phyloP scores from a whole-genome alignment of 2,888 invertebrate genomes.

The Euplagia quadripunctaria region DNA sequence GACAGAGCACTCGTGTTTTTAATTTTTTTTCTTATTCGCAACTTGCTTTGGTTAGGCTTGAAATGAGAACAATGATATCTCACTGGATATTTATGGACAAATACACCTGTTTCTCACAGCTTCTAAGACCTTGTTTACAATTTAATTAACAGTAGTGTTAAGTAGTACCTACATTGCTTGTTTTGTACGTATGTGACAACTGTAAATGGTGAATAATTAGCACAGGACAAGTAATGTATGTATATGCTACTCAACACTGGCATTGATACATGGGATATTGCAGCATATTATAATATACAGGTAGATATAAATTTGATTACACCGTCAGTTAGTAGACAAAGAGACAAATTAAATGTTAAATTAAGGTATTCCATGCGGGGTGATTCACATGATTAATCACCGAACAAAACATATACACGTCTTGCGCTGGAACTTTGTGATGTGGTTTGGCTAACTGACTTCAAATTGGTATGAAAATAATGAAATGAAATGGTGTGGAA shows the following conservation, averaged over 20 bases:
- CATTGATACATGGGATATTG: background rate
- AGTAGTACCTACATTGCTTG: background rate
- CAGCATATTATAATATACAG: conserved; percentile 3
- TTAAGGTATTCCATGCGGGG: conserved; percentile 67
- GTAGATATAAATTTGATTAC: conserved; percentile 40
- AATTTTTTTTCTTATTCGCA: background rate
- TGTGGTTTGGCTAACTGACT: background rate
- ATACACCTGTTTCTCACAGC: background rate
- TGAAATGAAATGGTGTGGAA: too few relatives aligned
- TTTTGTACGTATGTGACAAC: background rate
- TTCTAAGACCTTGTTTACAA: background rate
- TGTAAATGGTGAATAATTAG: background rate
- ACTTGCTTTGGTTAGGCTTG: too few relatives aligned
- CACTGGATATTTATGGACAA: background rate
- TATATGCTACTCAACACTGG: background rate
- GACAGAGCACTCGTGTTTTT: background rate
- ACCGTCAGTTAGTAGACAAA: conserved; percentile 40
- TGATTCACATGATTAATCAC: conserved; percentile 71
- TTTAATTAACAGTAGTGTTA: background rate
- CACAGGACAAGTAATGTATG: background rate
- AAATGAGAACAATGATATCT: too few relatives aligned
- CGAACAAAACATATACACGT: background rate
- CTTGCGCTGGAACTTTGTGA: background rate
- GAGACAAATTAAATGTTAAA: conserved; percentile 53
- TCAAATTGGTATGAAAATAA: background rate